Percentiles rank a stretch among this genome's conserved stretches.
These are phyloP conservation scores for Uropetala carovei DNA, from an alignment of 2,888 invertebrate species.

Conservation along the genomic window DNA sequence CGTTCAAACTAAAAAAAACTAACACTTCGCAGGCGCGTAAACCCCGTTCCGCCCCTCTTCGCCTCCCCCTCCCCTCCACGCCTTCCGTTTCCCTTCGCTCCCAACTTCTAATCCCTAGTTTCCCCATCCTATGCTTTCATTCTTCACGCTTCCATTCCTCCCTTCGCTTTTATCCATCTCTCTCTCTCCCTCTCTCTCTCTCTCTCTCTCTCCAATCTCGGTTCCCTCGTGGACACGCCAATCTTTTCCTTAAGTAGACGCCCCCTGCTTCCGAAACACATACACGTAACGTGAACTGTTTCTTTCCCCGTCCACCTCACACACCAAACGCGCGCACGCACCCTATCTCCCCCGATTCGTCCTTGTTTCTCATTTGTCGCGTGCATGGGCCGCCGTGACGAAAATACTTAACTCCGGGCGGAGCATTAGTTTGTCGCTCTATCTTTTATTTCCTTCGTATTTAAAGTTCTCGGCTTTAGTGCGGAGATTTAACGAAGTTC, in stretches of 20 bases:
- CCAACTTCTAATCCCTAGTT: neutral
- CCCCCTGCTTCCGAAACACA: too few relatives aligned
- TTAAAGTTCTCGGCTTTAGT: too few relatives aligned
- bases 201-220: neutral
- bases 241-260: too few relatives aligned
- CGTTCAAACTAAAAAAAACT: neutral
- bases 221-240: neutral
- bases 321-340: neutral
- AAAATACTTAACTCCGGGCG: too few relatives aligned
- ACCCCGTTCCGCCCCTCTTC: neutral
- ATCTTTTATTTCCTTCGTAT: too few relatives aligned
- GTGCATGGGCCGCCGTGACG: too few relatives aligned
- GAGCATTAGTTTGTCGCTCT: too few relatives aligned
- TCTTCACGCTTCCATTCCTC: neutral
- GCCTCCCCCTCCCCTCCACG: neutral
- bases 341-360: neutral
- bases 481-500: too few relatives aligned
- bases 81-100: neutral
- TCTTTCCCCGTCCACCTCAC: neutral
- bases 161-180: neutral
- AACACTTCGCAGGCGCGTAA: neutral
- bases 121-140: neutral
- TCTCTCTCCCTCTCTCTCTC: neutral
- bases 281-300: too few relatives aligned
- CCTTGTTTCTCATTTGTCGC: neutral